Base-by-base conservation (phyloP, 2,888 invertebrate genomes). In the Apotomis capreana region DNA sequence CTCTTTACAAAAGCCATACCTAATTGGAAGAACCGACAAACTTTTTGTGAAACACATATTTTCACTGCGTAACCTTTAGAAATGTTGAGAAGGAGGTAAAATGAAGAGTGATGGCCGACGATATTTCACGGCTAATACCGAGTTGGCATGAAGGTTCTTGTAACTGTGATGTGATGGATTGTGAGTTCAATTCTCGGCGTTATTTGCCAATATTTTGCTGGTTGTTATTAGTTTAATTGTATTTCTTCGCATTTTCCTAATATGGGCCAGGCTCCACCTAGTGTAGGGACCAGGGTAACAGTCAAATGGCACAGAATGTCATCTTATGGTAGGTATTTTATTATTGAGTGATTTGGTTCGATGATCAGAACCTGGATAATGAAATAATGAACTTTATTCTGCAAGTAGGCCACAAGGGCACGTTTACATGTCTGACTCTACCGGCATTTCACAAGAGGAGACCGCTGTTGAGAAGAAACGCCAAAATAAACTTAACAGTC, bases 121-220 rank as follows among this genome's bases (percentile, higher is more conserved):
- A 68, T 68, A 52, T 62, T 62, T 71, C 62, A 71, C 62, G 61
- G 57, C 36, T 61, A 68, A 68, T 68, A 68, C 44, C 44, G 57
- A 51, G 62, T 58, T 61, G 59, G 61, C 62, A 57, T 60, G 49
- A 46, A 10, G 65, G 13, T 37, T 51, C 51, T 62, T 37, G 37
- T 52, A 64, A 37, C 37, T 36, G 63, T 49, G 49, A 9, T 58
- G 57, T 61, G 62, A 58, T 71, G 57, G 54, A 55, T 37, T 15
- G 55, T 65, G 12, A n/a, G 61, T 67, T 57, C 37, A 40, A 54
- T 59, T 59, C 51, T 63, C n/a, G 40, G 54, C 46, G 54, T 55
- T 44, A 9, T n/a, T 37, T 52, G 62, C 26, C 49, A 10, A 12
- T 60, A 6, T 52, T 54, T 44, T 26, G 40, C 6, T 12, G 15